Evolutionary conservation across 2,797 vertebrate species (phyloP).

Genomic region (Myotis planiceps): DNA sequence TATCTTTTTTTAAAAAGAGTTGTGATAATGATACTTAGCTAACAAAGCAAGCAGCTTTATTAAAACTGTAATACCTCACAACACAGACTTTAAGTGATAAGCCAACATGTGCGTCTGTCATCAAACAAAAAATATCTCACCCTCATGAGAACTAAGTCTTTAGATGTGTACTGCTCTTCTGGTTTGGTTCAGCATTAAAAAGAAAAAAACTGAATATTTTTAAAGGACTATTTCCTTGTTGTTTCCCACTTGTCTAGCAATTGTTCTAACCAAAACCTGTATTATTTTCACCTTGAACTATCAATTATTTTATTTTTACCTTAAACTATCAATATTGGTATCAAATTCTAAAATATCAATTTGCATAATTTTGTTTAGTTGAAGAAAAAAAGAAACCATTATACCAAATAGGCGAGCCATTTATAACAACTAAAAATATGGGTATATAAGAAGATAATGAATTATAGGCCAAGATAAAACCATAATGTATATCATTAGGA

Average conservation of each 20-base stretch:
- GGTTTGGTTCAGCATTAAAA: not conserved
- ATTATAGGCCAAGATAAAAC: not conserved
- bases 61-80: conserved; percentile 10
- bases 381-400: conserved; percentile 45
- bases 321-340: conserved; percentile 42
- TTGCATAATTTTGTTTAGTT: not conserved
- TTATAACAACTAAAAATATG: conserved; percentile 17
- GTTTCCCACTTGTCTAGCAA: conserved; percentile 20
- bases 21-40: not conserved
- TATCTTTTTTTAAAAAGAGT: not conserved
- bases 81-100: not conserved
- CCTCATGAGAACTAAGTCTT: conserved; percentile 20
- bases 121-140: conserved; percentile 26
- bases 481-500: not conserved
- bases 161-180: not conserved
- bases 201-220: not conserved
- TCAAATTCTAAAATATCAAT: conserved; percentile 9
- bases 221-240: not conserved
- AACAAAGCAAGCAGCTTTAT: conserved; percentile 27
- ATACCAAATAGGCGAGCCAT: not conserved
- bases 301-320: conserved; percentile 32
- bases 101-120: not conserved
- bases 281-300: conserved; percentile 40
- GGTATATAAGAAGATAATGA: not conserved
- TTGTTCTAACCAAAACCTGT: not conserved